Base-by-base conservation (phyloP, 2,888 invertebrate species). In the Leucophora obtusa region DNA sequence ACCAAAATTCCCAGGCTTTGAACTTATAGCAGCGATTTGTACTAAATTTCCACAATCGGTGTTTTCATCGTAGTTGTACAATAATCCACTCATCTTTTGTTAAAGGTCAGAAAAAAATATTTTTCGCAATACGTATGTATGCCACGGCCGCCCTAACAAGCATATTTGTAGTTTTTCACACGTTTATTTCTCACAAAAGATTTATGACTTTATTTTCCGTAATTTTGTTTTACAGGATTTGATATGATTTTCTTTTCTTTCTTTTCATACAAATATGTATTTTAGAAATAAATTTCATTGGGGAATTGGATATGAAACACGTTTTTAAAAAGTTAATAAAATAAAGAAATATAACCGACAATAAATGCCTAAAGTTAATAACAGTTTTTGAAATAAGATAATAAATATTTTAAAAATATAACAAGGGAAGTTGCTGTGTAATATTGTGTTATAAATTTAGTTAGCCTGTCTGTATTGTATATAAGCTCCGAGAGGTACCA, bases 181-280 rank as follows among this genome's bases (percentile, higher is more conserved):
- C 74, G 74, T 79, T 65, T 65, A 62, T 18, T 53, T 24, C 18
- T 54, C 14, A 54, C 2, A 50, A 21, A 56, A 69, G 73, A 79
- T 79, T 79, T 79, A 79, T 79, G 79, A 59, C 73, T 79, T 65
- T 51, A 65, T 69, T 69, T 69, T 69, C 51, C 43, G 50, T 24
- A 68, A 66, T 62, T 69, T 51, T 58, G 11, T 71, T 63, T 43
- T 43, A n/a, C 17, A 63, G 63, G 4, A 59, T 63, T 74, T 65
- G 51, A 66, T 70, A 65, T 47, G 28, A 47, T 65, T 54, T 65
- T 38, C 43, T 28, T 56, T 63, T 63, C 1, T 63, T 65, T 58
- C 35, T 33, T 28, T 14, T 21, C 56, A 43, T 38, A 65, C 21
- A 71, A 66, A 28, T 7, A 28, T 6, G 28, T 6, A 53, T 76